Conservation (phyloP, 2,797 vertebrate genomes). For the Coilia nasus region DNA sequence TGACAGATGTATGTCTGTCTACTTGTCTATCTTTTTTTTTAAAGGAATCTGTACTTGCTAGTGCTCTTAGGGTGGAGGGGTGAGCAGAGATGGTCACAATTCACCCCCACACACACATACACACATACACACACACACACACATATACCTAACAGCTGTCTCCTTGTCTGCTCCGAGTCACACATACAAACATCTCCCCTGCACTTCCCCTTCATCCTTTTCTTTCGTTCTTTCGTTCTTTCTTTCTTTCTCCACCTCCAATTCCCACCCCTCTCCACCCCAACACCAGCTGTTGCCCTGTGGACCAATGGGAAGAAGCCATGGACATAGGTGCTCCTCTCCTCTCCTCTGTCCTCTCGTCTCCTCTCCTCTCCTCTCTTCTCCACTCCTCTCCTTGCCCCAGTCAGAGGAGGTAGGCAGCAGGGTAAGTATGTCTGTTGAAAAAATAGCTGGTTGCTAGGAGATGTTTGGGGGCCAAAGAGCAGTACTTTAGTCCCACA, state of each 20-base stretch:
- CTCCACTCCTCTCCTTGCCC: not conserved
- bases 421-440: slow-evolving; percentile 71
- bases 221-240: no score
- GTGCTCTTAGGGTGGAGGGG: not conserved
- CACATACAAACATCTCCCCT: no score
- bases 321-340: no score
- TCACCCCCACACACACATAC: not conserved
- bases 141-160: not conserved
- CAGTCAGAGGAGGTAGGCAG: not conserved
- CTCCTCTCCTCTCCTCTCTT: not conserved
- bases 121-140: not conserved
- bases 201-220: no score
- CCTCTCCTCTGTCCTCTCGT: not conserved
- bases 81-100: not conserved
- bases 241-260: no score
- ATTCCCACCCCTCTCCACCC: no score
- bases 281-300: no score
- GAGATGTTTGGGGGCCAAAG: slow-evolving; percentile 78
- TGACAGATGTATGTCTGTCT: not conserved
- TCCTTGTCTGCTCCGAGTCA: no score
- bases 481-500: slow-evolving; percentile 69
- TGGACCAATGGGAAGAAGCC: no score
- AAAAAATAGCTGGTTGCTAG: slow-evolving; percentile 82
- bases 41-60: not conserved
- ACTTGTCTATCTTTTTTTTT: not conserved